Conservation (phyloP, 2,888 invertebrate species). For the Caenorhabditis imperialis region DNA sequence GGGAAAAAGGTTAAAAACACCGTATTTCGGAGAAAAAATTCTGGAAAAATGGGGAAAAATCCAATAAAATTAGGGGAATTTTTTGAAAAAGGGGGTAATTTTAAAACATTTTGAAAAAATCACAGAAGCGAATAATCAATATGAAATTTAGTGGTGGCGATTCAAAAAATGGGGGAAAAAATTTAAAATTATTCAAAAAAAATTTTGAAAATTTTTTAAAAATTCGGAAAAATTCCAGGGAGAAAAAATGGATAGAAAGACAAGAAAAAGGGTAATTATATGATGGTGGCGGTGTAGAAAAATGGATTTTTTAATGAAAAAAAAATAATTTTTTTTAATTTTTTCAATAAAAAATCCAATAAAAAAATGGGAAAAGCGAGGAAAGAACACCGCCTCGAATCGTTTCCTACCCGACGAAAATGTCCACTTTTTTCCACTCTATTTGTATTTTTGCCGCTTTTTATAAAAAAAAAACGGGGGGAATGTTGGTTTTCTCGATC, state of each 20-base stretch:
- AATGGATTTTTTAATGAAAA: neutral
- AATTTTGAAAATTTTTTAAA: constrained; percentile 42
- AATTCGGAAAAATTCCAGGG: neutral
- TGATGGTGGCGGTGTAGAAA: no score
- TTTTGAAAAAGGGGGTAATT: neutral
- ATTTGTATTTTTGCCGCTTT: no score
- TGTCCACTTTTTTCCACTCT: constrained; percentile 8
- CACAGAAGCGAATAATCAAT: constrained; percentile 46
- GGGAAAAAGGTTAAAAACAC: no score
- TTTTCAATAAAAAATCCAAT: neutral
- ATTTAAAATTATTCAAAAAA: no score
- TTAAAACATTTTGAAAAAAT: constrained; percentile 9
- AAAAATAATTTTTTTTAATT: neutral
- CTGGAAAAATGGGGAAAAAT: no score
- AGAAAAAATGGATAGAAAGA: neutral
- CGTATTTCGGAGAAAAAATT: no score
- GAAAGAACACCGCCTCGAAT: constrained; percentile 55
- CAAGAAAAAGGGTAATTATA: neutral
- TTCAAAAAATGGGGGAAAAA: constrained; percentile 14
- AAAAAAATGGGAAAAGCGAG: constrained; percentile 23
- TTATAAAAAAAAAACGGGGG: no score
- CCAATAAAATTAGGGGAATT: neutral
- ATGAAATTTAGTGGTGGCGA: neutral
- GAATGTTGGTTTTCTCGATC: no score
- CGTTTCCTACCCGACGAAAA: constrained; percentile 55